Evolutionary conservation across 1,140 invertebrate genomes (phyloP), one percentile per base, ranked within the genome.

Genomic region (Diorhabda elongata): DNA sequence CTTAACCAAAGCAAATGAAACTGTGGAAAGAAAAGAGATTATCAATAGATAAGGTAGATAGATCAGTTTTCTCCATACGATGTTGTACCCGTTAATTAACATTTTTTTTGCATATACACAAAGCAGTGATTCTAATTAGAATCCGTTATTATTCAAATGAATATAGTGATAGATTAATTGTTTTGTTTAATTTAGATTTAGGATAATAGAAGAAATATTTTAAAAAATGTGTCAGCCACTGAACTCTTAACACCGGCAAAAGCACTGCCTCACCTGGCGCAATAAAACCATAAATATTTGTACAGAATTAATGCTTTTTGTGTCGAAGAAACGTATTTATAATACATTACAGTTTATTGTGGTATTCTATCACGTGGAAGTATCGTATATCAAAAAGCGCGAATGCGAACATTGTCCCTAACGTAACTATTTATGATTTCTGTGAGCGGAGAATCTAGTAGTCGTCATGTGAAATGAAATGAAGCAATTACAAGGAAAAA

Each of bases 261-360:
- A 43, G 63, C 63, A 56, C 45, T 64, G 64, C 74, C 74, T 73
- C 75, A 76, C 76, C 75, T 76, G 76, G 74, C 69, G 74, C 72
- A 77, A 77, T 77, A 77, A 77, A 77, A 77, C 75, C 74, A 77
- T 77, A 77, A 77, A 77, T 77, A 77, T 77, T 77, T 77, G 75
- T 75, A 75, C 74, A 72, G 75, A 75, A 77, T 77, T 76, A 77
- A 76, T 75, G 76, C 60, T 71, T 72, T 75, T 73, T 73, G 72
- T 75, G 72, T 73, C 69, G 72, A 75, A 73, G 72, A 64, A 73
- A 68, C 52, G 64, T 66, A 66, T 66, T 66, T 59, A 66, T 66
- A 66, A 66, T 60, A 57, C 64, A 66, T 66, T 59, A 66, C 68
- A 66, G 68, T 72, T 71, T 71, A 71, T 73, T 72, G 67, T 66